These are phyloP conservation scores for Noctua comes DNA, from an alignment of 2,888 invertebrate genomes.

Conservation along the genomic window DNA sequence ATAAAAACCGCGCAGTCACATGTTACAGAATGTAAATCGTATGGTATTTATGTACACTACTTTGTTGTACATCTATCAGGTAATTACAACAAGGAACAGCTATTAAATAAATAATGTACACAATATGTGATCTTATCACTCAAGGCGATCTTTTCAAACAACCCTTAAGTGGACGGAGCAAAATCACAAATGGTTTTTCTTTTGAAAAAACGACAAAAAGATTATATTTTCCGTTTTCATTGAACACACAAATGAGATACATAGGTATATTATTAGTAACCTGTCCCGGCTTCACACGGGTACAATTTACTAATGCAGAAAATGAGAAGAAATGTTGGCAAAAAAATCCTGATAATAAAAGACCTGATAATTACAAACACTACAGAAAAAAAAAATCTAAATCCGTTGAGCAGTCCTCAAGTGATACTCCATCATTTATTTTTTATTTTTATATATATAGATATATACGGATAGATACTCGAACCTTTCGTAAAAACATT, in stretches of 20 bases:
- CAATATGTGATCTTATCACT: not conserved
- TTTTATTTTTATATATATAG: not conserved
- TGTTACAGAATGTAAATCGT: not conserved
- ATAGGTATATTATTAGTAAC: not conserved
- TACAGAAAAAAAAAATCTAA: not conserved
- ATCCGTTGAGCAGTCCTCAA: not conserved
- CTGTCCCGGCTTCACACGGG: not conserved
- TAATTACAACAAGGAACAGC: constrained; percentile 3
- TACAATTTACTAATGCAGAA: not conserved
- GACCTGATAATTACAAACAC: not conserved
- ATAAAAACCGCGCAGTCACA: not conserved
- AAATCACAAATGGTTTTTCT: not conserved
- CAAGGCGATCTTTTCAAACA: not conserved
- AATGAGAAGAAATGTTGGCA: not conserved
- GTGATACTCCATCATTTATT: not conserved
- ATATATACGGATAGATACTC: not conserved
- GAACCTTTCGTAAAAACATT: not conserved
- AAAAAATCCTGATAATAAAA: too few species aligned
- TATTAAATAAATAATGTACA: constrained; percentile 22
- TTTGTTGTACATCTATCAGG: constrained; percentile 3
- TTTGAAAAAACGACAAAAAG: not conserved
- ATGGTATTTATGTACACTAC: not conserved
- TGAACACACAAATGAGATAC: not conserved
- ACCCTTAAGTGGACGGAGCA: not conserved
- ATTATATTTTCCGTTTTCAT: not conserved